phyloP scores from a whole-genome alignment of 2,888 invertebrate species.

The Drosophila neoperkinsi region DNA sequence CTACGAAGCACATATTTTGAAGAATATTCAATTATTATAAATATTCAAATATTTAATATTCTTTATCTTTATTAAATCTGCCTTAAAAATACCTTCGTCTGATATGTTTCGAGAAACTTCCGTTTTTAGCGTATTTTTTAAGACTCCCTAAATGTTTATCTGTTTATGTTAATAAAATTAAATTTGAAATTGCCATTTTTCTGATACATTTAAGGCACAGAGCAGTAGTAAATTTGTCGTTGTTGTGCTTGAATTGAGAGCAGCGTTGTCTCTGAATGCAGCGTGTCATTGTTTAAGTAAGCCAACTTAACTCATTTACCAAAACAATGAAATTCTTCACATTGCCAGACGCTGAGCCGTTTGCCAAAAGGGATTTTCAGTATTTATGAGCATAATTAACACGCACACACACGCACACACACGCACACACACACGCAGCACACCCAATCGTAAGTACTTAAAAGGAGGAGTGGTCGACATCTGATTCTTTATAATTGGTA shows the following conservation, averaged over 20 bases:
- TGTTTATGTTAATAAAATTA: not conserved
- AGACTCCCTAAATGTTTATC: not conserved
- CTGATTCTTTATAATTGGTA: constrained; percentile 37
- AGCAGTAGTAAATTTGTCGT: not conserved
- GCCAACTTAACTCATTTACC: constrained; percentile 11
- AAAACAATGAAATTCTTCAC: not conserved
- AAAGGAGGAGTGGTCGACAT: constrained; percentile 41
- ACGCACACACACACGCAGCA: not conserved
- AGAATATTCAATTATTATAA: not conserved
- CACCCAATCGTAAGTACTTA: constrained; percentile 5
- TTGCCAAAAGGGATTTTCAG: constrained; percentile 33
- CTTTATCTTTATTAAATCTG: not conserved
- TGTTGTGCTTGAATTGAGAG: not conserved
- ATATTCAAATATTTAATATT: not conserved
- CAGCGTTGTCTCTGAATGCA: not conserved
- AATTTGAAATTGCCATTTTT: not conserved
- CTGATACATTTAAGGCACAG: not conserved
- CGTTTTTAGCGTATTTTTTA: not conserved
- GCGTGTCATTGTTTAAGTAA: not conserved
- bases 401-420: not conserved
- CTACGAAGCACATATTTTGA: not conserved
- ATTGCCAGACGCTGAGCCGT: not conserved
- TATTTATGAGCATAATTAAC: constrained; percentile 55
- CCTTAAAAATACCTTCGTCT: not conserved
- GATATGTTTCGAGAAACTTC: not conserved